Base-by-base conservation (phyloP, 2,888 invertebrate genomes). In the Sabatieria punctata region DNA sequence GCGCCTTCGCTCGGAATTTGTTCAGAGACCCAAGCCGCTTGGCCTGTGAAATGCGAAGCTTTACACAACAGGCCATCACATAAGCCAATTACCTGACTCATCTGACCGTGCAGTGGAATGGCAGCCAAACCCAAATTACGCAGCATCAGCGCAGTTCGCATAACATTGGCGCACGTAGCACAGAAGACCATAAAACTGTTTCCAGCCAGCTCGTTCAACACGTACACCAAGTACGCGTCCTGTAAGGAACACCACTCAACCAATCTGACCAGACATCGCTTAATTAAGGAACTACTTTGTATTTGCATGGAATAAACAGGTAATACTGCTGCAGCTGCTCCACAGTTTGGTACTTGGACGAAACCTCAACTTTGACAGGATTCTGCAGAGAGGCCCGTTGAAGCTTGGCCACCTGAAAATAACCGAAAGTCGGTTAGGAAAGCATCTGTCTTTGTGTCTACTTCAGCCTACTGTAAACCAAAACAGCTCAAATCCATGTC, bases 181-280 rank as follows among this genome's bases (percentile, higher is more conserved):
- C 89, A 91, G 69, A 97, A 97, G 56, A 99, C 82, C 76, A 99
- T 97, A 65, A 88, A 85, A 54, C 85, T 84, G 65, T 89, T 89
- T 43, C 93, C 93, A 39, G 68, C 66, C 69, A 93, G 71, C 72
- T 95, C 91, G 68, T 93, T 93, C 33, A 97, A 71, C 40, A 95
- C 79, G 65, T 88, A 84, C 4, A 93, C 88, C 37, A 97, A 75
- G 70, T 95, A 93, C 2, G 91, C 84, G 66, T 97, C 95, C 83
- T 85, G 66, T 4, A 70, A 15, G 30, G 15, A 30, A 30, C 30
- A 30, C 30, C 8, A 11, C 8, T 30, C 30, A 30, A 30, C 8
- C 8, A 30, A 8, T 30, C 15, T 30, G 15, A 11, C 30, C 30
- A 30, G 15, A 30, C 8, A 30, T 11, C 30, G 8, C 15, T 30